Conservation (phyloP, 1,140 invertebrate genomes). For the Drosophila pseudoananassae region DNA sequence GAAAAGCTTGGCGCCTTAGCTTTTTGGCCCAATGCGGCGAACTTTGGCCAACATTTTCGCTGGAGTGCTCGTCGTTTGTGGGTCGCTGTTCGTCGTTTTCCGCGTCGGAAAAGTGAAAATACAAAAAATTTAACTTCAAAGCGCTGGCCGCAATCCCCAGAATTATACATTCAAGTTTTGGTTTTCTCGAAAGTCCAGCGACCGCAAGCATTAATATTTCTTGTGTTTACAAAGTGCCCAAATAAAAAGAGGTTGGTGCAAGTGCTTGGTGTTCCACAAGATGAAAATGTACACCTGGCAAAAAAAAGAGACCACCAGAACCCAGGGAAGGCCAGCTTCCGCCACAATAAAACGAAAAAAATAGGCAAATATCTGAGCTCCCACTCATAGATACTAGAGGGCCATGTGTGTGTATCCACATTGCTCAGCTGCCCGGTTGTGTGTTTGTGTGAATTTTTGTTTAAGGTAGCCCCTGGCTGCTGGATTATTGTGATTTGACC, state of each 20-base stretch:
- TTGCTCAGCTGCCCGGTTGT: not conserved
- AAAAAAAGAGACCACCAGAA: conserved; percentile 27
- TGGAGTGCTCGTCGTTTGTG: conserved; percentile 55
- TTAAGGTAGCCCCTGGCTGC: conserved; percentile 1
- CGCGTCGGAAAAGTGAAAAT: conserved; percentile 14
- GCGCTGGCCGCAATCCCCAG: conserved; percentile 17
- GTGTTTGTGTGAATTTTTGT: conserved; percentile 14
- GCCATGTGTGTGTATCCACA: conserved; percentile 36
- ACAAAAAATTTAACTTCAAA: conserved; percentile 44
- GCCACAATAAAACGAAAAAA: conserved; percentile 56
- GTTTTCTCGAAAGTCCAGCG: conserved; percentile 33
- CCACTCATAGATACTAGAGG: conserved; percentile 40
- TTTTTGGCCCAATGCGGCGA: conserved; percentile 34
- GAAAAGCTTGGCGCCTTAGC: conserved; percentile 41
- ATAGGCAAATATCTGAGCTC: conserved; percentile 59
- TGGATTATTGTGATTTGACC: conserved; percentile 44
- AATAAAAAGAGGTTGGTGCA: conserved; percentile 48
- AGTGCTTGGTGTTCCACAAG: conserved; percentile 37
- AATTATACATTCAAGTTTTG: conserved; percentile 51
- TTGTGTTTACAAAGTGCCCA: conserved; percentile 54
- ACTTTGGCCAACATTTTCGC: conserved; percentile 67
- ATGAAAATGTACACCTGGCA: conserved; percentile 72
- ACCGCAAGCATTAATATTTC: conserved; percentile 16
- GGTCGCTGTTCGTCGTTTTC: conserved; percentile 52
- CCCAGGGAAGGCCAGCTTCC: conserved; percentile 57